A percentile compares a stretch with the other conserved stretches of the same genome.
Evolutionary conservation across 2,797 vertebrate genomes (phyloP).

Genomic region (Sardinella longiceps): DNA sequence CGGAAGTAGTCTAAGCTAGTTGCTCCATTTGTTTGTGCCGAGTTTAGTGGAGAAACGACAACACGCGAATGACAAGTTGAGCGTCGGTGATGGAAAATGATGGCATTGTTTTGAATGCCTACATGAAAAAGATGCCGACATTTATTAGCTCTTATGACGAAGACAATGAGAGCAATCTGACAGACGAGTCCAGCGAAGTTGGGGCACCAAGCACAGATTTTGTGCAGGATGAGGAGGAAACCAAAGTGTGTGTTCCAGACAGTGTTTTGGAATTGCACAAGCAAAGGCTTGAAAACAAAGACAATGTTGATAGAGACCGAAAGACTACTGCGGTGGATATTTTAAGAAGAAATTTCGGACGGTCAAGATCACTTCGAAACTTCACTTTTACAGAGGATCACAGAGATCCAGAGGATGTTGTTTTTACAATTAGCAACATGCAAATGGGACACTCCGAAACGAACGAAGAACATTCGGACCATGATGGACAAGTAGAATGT

Average conservation of each 20-base stretch:
- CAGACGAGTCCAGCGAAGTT: conserved; percentile 62
- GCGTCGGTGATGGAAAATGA: conserved; percentile 73
- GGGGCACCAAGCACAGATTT: conserved; percentile 63
- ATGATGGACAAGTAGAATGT: conserved; percentile 32
- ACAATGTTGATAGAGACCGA: conserved; percentile 49
- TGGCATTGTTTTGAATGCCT: conserved; percentile 63
- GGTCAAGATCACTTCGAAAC: conserved; percentile 52
- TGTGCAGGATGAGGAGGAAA: conserved; percentile 55
- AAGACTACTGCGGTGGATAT: conserved; percentile 72
- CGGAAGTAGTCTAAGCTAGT: conserved; percentile 69
- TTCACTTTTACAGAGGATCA: conserved; percentile 33
- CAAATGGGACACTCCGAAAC: conserved; percentile 7
- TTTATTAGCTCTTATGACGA: conserved; percentile 68
- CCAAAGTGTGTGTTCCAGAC: conserved; percentile 44
- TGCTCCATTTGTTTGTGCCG: conserved; percentile 67
- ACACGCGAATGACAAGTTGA: conserved; percentile 54
- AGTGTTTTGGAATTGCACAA: conserved; percentile 47
- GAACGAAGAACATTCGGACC: background rate
- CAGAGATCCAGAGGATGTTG: conserved; percentile 39
- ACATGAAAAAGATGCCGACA: conserved; percentile 67
- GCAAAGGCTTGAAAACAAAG: conserved; percentile 47
- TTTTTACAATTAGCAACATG: conserved; percentile 29
- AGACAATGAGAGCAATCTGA: conserved; percentile 43
- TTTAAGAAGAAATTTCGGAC: conserved; percentile 68
- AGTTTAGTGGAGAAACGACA: conserved; percentile 54